These are phyloP conservation scores for Neostethus bicornis DNA, from an alignment of 2,797 vertebrate species.

Conservation along the genomic window DNA sequence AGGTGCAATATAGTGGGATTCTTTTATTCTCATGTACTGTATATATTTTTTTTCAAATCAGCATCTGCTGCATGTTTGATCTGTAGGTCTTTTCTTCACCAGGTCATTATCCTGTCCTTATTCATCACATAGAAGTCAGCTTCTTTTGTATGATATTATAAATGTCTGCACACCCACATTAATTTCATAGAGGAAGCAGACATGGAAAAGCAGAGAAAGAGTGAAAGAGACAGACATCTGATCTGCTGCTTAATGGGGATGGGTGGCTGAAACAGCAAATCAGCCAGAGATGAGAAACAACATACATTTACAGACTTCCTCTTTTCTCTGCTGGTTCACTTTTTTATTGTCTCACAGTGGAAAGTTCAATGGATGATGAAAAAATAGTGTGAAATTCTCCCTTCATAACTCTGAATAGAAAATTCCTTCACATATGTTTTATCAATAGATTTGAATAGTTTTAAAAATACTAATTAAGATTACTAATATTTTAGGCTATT, in stretches of 20 bases:
- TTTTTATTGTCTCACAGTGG: conserved; percentile 45
- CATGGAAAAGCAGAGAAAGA: not conserved
- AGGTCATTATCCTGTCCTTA: conserved; percentile 4
- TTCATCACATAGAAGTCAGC: conserved; percentile 5
- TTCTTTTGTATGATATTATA: conserved; percentile 8
- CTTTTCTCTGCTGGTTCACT: conserved; percentile 28
- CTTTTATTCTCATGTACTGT: not conserved
- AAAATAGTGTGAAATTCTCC: conserved; percentile 23
- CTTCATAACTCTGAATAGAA: too few species aligned
- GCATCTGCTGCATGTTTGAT: conserved; percentile 33
- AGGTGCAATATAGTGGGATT: not conserved
- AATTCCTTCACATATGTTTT: too few species aligned
- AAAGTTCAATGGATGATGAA: conserved; percentile 33
- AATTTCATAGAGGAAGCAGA: conserved; percentile 20
- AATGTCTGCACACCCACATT: conserved; percentile 14
- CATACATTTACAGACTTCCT: conserved; percentile 14
- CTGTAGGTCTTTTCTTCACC: conserved; percentile 14
- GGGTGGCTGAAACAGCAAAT: conserved; percentile 40
- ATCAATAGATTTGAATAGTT: too few species aligned
- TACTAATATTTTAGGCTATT: not conserved
- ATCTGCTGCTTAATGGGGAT: conserved; percentile 32
- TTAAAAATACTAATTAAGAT: not conserved
- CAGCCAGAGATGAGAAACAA: conserved; percentile 39
- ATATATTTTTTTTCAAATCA: conserved; percentile 22
- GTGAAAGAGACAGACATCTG: conserved; percentile 5